These are phyloP conservation scores for Branchinecta sandiegonensis DNA, from an alignment of 2,888 invertebrate species.

Conservation along the genomic window DNA sequence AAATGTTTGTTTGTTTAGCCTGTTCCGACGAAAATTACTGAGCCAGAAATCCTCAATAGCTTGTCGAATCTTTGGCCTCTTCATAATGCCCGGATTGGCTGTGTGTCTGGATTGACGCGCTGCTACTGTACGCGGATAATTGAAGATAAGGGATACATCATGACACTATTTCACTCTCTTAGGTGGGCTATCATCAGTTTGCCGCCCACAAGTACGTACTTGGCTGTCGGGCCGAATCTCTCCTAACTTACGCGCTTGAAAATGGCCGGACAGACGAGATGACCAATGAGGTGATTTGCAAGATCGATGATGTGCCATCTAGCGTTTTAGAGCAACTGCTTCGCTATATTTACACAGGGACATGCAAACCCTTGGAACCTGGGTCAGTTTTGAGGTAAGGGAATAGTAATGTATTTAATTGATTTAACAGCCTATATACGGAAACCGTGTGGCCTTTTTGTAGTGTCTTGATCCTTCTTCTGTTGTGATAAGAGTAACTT, in stretches of 20 bases:
- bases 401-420: slow-evolving; percentile 14
- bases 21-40: no score
- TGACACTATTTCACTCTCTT: slow-evolving; percentile 23
- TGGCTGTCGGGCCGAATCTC: slow-evolving; percentile 46
- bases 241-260: slow-evolving; percentile 43
- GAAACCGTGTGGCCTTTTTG: no score
- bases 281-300: slow-evolving; percentile 33
- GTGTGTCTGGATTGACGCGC: no score
- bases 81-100: no score
- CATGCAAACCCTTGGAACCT: slow-evolving; percentile 44
- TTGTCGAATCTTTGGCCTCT: no score
- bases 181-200: slow-evolving; percentile 47
- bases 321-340: slow-evolving; percentile 57
- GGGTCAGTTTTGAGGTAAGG: slow-evolving; percentile 30
- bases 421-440: no score
- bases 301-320: slow-evolving; percentile 43
- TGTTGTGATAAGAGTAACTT: no score
- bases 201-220: slow-evolving; percentile 60
- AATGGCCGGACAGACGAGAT: slow-evolving; percentile 27
- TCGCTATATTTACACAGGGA: slow-evolving; percentile 51
- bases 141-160: no score
- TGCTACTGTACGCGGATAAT: no score
- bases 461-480: no score
- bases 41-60: no score
- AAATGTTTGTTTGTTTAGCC: no score